These are phyloP conservation scores for Drosophila ohnishii DNA, from an alignment of 1,140 invertebrate genomes.

Conservation along the genomic window DNA sequence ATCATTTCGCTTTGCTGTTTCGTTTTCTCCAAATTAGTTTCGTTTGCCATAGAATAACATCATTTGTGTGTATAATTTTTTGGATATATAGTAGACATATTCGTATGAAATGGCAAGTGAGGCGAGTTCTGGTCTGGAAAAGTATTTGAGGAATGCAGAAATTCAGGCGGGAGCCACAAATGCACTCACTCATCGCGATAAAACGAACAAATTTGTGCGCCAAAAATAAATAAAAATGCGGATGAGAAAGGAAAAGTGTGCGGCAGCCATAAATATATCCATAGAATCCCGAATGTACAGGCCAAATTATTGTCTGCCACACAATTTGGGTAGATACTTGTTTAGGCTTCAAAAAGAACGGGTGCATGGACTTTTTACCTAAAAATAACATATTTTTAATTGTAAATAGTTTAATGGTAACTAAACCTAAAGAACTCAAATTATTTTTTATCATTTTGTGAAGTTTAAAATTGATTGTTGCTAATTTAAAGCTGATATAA, in stretches of 20 bases:
- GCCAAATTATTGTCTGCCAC: constrained; percentile 14
- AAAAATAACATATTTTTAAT: not conserved
- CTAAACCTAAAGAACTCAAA: not conserved
- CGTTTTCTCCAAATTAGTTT: constrained; percentile 36
- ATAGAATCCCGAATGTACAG: constrained; percentile 11
- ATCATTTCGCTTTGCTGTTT: constrained; percentile 23
- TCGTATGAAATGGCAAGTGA: constrained; percentile 5
- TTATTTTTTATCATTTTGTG: not conserved
- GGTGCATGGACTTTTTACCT: not conserved
- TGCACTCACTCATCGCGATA: constrained; percentile 13
- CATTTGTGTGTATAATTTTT: too few species aligned
- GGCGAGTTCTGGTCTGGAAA: not conserved
- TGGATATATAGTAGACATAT: not conserved
- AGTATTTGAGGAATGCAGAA: constrained; percentile 13
- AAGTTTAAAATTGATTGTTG: not conserved
- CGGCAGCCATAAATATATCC: constrained; percentile 30
- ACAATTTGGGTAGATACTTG: constrained; percentile 3
- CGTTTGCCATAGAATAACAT: not conserved
- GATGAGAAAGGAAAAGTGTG: constrained; percentile 10
- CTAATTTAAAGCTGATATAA: not conserved
- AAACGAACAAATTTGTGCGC: not conserved
- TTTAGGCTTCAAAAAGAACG: not conserved
- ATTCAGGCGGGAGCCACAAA: constrained; percentile 1
- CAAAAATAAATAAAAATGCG: constrained; percentile 24
- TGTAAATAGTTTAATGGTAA: not conserved